phyloP scores from a whole-genome alignment of 2,797 vertebrate genomes.

The Myotis myotis region DNA sequence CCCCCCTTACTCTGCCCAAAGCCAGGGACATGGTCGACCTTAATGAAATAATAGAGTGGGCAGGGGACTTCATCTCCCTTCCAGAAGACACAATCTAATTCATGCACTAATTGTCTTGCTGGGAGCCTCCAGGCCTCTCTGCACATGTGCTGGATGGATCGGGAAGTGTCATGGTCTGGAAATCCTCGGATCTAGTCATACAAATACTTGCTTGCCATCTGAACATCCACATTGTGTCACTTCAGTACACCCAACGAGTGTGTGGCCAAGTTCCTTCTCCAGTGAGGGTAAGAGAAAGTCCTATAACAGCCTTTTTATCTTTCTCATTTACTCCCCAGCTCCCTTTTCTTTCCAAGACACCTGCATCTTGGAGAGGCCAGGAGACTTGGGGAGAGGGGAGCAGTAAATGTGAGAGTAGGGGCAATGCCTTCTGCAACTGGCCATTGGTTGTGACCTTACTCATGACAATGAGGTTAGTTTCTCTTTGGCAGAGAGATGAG shows the following conservation, averaged over 20 bases:
- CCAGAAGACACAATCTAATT: slow-evolving; percentile 42
- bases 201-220: not conserved
- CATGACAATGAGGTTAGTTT: slow-evolving; percentile 34
- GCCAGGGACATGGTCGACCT: not conserved
- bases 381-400: not conserved
- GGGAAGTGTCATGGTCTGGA: slow-evolving; percentile 2
- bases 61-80: not conserved
- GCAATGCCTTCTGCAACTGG: not conserved
- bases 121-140: not conserved
- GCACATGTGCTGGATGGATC: not conserved
- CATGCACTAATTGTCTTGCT: not conserved
- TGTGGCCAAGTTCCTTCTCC: not conserved
- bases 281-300: not conserved
- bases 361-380: not conserved
- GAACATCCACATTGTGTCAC: not conserved
- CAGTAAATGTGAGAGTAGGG: not conserved
- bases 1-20: not conserved
- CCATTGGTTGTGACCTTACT: slow-evolving; percentile 25
- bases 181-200: not conserved
- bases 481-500: slow-evolving; percentile 50
- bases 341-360: not conserved
- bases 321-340: not conserved
- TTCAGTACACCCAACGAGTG: not conserved
- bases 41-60: not conserved
- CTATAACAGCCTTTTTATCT: not conserved